Percentiles rank a stretch among this genome's conserved stretches.
Conservation (phyloP, 2,888 invertebrate species). For the Adineta ricciae region DNA sequence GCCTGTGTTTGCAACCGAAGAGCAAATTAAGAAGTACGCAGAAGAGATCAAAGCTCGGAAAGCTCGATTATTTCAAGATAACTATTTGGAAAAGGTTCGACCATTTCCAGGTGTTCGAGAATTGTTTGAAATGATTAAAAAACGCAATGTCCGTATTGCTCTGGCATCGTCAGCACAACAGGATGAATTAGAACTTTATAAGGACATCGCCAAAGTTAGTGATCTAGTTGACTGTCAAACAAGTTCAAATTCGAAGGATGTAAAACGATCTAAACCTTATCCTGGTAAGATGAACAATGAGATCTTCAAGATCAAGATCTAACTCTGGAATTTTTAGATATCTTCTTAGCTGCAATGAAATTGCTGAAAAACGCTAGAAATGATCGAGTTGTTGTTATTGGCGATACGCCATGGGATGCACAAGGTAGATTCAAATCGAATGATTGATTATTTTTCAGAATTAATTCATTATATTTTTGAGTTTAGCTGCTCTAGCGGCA, state of each 20-base stretch:
- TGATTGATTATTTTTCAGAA: not conserved
- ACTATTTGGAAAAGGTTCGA: not conserved
- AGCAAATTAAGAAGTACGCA: not conserved
- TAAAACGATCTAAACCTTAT: constrained; percentile 1
- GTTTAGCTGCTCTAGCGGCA: not conserved
- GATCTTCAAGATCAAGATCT: not conserved
- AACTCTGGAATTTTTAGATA: not conserved
- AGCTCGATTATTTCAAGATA: not conserved
- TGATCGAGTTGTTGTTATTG: not conserved
- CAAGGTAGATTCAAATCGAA: not conserved
- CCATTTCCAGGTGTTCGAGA: constrained; percentile 4
- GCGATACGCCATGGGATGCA: constrained; percentile 14
- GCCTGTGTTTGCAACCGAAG: not conserved
- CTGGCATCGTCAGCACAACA: constrained; percentile 1
- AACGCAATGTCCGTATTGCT: not conserved
- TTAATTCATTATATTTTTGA: no score
- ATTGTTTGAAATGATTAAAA: constrained; percentile 17
- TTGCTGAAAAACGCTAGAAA: not conserved
- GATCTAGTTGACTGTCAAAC: constrained; percentile 7
- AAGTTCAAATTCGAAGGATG: constrained; percentile 2
- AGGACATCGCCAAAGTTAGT: not conserved
- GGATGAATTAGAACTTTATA: constrained; percentile 10
- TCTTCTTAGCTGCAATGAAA: constrained; percentile 7
- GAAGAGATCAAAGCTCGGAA: not conserved
- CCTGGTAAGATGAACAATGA: not conserved